A percentile compares a stretch with the other conserved stretches of the same genome.
Conservation (phyloP, 1,140 invertebrate species). For the Ceratosolen fusciceps region DNA sequence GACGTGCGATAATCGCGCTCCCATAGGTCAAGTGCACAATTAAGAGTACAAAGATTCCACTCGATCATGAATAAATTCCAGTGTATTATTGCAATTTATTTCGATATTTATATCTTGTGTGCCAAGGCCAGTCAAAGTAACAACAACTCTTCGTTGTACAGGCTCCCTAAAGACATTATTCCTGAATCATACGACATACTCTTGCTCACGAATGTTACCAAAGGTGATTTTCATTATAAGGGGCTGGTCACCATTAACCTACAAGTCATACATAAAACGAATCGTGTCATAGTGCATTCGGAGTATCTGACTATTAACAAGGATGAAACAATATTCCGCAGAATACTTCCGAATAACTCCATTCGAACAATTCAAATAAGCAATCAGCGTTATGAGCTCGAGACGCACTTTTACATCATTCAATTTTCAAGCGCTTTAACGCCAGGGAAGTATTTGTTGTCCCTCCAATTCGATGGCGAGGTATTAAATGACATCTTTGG, state of each 20-base stretch:
- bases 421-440: constrained; percentile 29
- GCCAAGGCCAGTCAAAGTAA: neutral
- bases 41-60: neutral
- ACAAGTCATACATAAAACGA: constrained; percentile 38
- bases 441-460: constrained; percentile 49
- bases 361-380: constrained; percentile 34
- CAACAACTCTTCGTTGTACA: constrained; percentile 49
- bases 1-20: constrained; percentile 8
- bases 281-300: constrained; percentile 51
- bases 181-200: constrained; percentile 54
- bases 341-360: neutral
- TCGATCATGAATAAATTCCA: constrained; percentile 3
- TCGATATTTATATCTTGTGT: constrained; percentile 5
- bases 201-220: constrained; percentile 48
- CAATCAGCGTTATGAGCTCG: constrained; percentile 42
- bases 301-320: constrained; percentile 50
- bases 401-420: constrained; percentile 56
- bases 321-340: constrained; percentile 41
- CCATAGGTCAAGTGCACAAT: constrained; percentile 10
- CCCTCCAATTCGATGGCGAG: constrained; percentile 57
- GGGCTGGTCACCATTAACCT: constrained; percentile 52
- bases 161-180: constrained; percentile 52
- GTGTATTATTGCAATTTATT: constrained; percentile 1
- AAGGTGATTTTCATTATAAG: constrained; percentile 51
- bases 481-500: constrained; percentile 71